phyloP scores from a whole-genome alignment of 2,797 vertebrate genomes.

The Hipposideros larvatus region DNA sequence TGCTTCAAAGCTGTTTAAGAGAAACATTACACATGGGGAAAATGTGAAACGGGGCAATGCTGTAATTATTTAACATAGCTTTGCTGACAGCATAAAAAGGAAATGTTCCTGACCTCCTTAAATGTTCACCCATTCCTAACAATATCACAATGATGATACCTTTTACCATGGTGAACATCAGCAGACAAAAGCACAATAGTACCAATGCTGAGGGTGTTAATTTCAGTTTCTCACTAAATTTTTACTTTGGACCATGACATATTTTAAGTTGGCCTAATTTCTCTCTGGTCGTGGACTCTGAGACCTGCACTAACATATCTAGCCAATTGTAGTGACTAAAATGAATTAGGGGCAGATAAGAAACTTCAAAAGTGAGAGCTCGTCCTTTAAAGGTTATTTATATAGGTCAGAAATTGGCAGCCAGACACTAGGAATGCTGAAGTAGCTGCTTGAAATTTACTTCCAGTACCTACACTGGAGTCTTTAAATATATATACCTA shows the following conservation, averaged over 20 bases:
- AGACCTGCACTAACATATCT: conserved; percentile 23
- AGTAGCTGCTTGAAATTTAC: not conserved
- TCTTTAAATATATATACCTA: not conserved
- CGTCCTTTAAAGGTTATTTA: not conserved
- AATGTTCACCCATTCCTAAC: not conserved
- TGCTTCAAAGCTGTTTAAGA: conserved; percentile 35
- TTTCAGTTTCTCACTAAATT: conserved; percentile 55
- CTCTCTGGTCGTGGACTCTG: not conserved
- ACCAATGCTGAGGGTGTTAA: conserved; percentile 3
- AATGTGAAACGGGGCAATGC: not conserved
- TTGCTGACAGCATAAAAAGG: not conserved
- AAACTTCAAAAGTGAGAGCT: conserved; percentile 39
- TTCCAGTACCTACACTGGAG: not conserved
- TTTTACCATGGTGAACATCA: not conserved
- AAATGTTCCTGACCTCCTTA: conserved; percentile 28
- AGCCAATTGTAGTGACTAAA: conserved; percentile 34
- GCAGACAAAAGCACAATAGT: not conserved
- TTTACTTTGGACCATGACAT: conserved; percentile 46
- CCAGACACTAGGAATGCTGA: not conserved
- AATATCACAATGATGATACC: not conserved
- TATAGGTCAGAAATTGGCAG: conserved; percentile 1
- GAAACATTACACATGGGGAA: not conserved
- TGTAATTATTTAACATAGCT: conserved; percentile 44
- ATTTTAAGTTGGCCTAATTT: conserved; percentile 73
- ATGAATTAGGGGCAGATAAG: not conserved